Evolutionary conservation across 2,113 vertebrate genomes (phyloP).

Genomic region (Syngnathus scovelli): DNA sequence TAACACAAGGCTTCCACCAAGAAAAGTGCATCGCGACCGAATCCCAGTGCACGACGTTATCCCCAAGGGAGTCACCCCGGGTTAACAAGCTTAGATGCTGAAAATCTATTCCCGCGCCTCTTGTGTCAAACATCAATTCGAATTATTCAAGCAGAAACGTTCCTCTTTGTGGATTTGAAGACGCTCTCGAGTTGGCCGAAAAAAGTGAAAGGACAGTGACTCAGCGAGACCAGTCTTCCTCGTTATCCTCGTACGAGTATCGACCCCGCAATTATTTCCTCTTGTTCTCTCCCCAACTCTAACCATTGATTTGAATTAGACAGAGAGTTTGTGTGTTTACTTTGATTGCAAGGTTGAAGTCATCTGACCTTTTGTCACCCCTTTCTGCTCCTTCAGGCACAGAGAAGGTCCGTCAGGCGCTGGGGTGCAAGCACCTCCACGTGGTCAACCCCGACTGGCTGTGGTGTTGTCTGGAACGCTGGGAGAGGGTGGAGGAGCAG

Average conservation of each 20-base stretch:
- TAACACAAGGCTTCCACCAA: no score
- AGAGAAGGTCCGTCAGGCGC: conserved; percentile 92
- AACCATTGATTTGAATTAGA: conserved; percentile 22
- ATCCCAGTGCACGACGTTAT: no score
- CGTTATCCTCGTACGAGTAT: conserved; percentile 14
- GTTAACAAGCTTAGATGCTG: conserved; percentile 16
- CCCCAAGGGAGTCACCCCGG: not conserved
- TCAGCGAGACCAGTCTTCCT: not conserved
- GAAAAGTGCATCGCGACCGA: no score
- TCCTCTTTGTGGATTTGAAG: not conserved
- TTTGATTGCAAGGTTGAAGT: conserved; percentile 4
- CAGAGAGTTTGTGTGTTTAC: not conserved
- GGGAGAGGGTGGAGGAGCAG: conserved; percentile 92
- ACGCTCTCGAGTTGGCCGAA: not conserved
- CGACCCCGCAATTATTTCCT: conserved; percentile 18
- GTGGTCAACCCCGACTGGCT: conserved; percentile 96
- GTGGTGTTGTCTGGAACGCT: conserved; percentile 95
- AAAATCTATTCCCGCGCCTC: conserved; percentile 7
- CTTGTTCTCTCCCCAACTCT: not conserved
- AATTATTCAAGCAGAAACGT: conserved; percentile 16
- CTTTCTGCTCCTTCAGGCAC: conserved; percentile 73
- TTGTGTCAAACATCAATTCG: conserved; percentile 33
- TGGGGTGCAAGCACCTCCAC: conserved; percentile 81
- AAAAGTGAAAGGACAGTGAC: conserved; percentile 5
- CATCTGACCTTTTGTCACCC: not conserved